Base-by-base conservation (phyloP, 2,888 invertebrate genomes). In the Platycheirus rosarum region DNA sequence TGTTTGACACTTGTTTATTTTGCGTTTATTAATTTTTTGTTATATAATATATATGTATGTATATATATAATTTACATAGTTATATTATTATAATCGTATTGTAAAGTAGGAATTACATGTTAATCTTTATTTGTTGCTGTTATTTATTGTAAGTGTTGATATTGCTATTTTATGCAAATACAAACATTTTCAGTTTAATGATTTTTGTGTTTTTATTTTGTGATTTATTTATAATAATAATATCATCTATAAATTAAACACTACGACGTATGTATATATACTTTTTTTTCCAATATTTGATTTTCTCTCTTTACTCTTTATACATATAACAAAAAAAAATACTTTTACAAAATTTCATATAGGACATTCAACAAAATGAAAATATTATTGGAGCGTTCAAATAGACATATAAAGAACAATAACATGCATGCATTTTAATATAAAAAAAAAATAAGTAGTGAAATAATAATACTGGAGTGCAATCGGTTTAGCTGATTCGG, bases 41-140 rank as follows among this genome's bases (percentile, higher is more conserved):
- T 82, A 48, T 55, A 60, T 49, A 62, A 57, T 57, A 49, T 66
- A 62, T 63, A 63, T 65, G 40, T 65, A 75, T 66, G 29, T 48
- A 44, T 84, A 79, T 79, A 80, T 80, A 80, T 80, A 80, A 80
- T 75, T 75, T 75, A 75, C 80, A 80, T 57, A 75, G 63, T 80
- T 69, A 60, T 75, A 78, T 76, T 85, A 73, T 74, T 76, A 75
- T 85, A 70, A 86, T 79, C 85, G 85, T 86, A 86, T 85, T 85
- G 79, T 86, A 86, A 86, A 86, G 78, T 86, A 86, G 86, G 86
- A 86, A 86, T 86, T 85, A 85, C 78, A 86, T 87, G 86, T 87
- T 86, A 85, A 86, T 87, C 86, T 85, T 75, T 82, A 79, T 84
- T 85, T 84, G 84, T 80, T 80, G 70, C 75, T 65, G 53, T 70